Base-by-base conservation (phyloP, 1,140 invertebrate genomes). In the Himalopsyche phryganea region DNA sequence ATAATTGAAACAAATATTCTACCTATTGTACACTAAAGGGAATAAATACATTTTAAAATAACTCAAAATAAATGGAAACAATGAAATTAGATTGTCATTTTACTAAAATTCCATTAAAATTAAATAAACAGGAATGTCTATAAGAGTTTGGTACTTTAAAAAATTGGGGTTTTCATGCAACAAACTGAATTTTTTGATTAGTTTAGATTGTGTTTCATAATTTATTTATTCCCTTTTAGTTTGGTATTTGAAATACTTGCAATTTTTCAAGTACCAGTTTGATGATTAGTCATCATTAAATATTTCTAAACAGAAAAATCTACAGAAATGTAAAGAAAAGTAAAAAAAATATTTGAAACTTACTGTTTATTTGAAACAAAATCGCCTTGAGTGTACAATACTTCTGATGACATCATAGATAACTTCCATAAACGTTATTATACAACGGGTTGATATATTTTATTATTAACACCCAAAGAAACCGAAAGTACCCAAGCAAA, bases 1-100 rank as follows among this genome's bases (percentile, higher is more conserved):
- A 28, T 28, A 28, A 28, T 28, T 42, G 17, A 47, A 56, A 57
- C 13, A 58, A 15, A 40, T 23, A 23, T 52, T 48, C 42, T 52
- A 63, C 56, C 61, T 66, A 74, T 75, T 75, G 74, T 73, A 77
- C 75, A 77, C 74, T 77, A 77, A 77, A 77, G 75, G 75, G 75
- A 77, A 71, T 67, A 66, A 60, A 66, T 68, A 65, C 52, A 36
- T 59, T 42, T 61, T 57, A 46, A 53, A 57, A 46, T 41, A 14
- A 41, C 13, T 14, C 40, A 41, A 41, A 41, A 41, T 14, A 41
- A 14, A 28, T 28, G 23, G 23, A 28, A 28, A 5, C 23, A 28
- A 5, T 28, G 3, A 28, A 3, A 28, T 28, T 5, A 28, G 23
- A 9, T 9, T 28, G 3, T 28, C 9, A 9, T 28, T 28, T 46